These are phyloP conservation scores for Seira sanloemensis DNA, from an alignment of 2,888 invertebrate genomes.

Conservation along the genomic window DNA sequence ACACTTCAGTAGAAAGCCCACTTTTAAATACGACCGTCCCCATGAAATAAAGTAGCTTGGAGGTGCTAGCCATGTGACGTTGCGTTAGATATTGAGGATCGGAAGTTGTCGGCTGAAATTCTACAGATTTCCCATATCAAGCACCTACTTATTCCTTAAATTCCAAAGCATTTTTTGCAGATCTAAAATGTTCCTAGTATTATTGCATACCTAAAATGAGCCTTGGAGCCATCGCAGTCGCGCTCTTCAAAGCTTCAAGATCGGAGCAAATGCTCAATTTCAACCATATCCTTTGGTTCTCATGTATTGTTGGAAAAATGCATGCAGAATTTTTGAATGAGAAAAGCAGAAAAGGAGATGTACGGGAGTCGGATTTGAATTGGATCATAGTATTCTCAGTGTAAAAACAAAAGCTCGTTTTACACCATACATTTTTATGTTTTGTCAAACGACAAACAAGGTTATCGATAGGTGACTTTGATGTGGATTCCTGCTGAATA, in stretches of 20 bases:
- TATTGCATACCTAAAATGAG: neutral
- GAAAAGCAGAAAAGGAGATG: neutral
- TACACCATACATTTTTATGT: constrained; percentile 9
- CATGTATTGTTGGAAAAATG: neutral
- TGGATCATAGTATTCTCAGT: no score
- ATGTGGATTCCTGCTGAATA: neutral
- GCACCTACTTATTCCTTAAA: neutral
- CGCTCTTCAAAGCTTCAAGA: neutral
- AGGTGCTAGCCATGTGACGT: neutral
- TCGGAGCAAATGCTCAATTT: neutral
- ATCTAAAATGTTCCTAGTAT: no score
- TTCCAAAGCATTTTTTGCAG: no score
- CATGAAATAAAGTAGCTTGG: neutral
- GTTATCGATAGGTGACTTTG: constrained; percentile 21
- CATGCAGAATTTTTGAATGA: neutral
- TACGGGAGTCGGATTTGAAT: neutral
- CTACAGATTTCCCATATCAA: neutral
- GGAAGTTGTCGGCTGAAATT: neutral
- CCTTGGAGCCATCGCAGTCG: neutral
- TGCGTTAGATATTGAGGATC: neutral
- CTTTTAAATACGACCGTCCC: neutral
- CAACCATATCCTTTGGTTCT: neutral
- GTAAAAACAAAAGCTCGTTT: no score
- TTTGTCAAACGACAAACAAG: constrained; percentile 24
- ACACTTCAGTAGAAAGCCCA: neutral